Percentiles rank a stretch among this genome's conserved stretches.
These are phyloP conservation scores for Diplodus sargus DNA, from an alignment of 2,797 vertebrate genomes.

Conservation along the genomic window DNA sequence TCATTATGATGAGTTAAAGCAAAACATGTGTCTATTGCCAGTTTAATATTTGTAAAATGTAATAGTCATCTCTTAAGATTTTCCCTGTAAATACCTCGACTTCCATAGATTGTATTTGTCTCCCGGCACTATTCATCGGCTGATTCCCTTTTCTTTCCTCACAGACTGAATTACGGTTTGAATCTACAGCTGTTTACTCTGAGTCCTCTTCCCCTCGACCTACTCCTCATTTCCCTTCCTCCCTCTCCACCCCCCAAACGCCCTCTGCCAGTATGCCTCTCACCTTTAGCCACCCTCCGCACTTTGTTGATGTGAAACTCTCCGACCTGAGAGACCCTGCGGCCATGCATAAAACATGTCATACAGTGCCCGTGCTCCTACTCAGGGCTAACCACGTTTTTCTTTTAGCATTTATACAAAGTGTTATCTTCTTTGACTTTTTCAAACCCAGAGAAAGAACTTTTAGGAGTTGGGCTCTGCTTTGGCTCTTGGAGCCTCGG, in stretches of 20 bases:
- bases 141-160: constrained; percentile 20
- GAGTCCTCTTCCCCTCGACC: constrained; percentile 33
- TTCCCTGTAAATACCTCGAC: background rate
- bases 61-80: background rate
- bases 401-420: constrained; percentile 79
- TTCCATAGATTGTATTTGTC: background rate
- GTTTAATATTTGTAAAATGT: background rate
- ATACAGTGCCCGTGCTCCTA: constrained; percentile 52
- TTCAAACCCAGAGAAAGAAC: constrained; percentile 64
- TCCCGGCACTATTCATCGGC: background rate
- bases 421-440: constrained; percentile 71
- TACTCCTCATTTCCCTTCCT: constrained; percentile 24
- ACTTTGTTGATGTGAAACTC: constrained; percentile 79
- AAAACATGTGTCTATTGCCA: too few species aligned
- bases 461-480: constrained; percentile 66
- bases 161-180: constrained; percentile 28
- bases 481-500: constrained; percentile 52
- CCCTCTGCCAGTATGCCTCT: constrained; percentile 63
- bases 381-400: constrained; percentile 65
- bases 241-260: constrained; percentile 22
- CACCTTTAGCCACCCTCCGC: constrained; percentile 71
- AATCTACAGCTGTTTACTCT: constrained; percentile 56
- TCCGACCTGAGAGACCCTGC: constrained; percentile 70
- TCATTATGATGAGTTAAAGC: too few species aligned
- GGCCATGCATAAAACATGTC: constrained; percentile 82